These are phyloP conservation scores for Macrostomum cliftonense DNA, from an alignment of 2,888 invertebrate species.

Conservation along the genomic window DNA sequence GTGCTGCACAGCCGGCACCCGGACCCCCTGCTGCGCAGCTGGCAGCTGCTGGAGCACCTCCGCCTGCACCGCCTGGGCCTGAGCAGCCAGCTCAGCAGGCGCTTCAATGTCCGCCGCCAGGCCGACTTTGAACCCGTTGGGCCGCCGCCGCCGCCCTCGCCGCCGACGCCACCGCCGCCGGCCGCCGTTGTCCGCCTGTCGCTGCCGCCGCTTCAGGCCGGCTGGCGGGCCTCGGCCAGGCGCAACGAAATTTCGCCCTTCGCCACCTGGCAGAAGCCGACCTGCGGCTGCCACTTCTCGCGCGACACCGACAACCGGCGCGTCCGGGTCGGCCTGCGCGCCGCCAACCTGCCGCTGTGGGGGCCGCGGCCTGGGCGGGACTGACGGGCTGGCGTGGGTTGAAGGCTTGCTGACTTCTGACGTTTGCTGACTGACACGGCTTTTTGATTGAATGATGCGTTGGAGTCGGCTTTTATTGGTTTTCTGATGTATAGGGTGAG, in stretches of 20 bases:
- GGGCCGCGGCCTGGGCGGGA: conserved; percentile 13
- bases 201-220: too few species aligned
- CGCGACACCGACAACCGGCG: conserved; percentile 27
- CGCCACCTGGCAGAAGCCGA: conserved; percentile 19
- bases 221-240: too few species aligned
- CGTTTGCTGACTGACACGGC: too few species aligned
- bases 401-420: too few species aligned
- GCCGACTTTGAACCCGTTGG: neutral
- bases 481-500: too few species aligned
- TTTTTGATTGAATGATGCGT: too few species aligned
- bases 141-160: neutral
- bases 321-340: conserved; percentile 27
- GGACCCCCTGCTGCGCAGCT: conserved; percentile 20
- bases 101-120: conserved; percentile 17
- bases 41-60: conserved; percentile 22
- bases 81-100: conserved; percentile 22
- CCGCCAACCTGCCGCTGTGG: conserved; percentile 29
- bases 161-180: too few species aligned
- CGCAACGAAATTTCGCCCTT: too few species aligned
- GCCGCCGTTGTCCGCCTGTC: too few species aligned
- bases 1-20: conserved; percentile 5
- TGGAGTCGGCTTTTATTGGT: too few species aligned
- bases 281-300: conserved; percentile 31
- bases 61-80: conserved; percentile 23
- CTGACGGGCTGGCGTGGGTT: too few species aligned